Base-by-base conservation (phyloP, 2,888 invertebrate genomes). In the Mesoligia furuncula region DNA sequence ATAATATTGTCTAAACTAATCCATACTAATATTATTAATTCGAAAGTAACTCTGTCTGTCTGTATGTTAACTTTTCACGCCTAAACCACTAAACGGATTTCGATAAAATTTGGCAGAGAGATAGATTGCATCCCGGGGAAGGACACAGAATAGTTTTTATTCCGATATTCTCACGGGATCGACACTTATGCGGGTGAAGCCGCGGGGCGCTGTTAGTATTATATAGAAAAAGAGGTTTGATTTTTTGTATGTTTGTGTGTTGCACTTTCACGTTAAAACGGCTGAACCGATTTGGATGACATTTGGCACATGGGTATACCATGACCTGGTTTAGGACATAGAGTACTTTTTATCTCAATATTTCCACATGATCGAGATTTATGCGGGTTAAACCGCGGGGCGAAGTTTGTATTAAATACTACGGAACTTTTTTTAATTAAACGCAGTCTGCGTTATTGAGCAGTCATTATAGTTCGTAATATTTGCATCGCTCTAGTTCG, bases 401-500 rank as follows among this genome's bases (percentile, higher is more conserved):
- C 59, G 59, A 17, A 59, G 27, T 7, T 17, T 1, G 27, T 13
- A 57, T 66, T 24, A 13, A 79, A 36, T 68, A 36, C 71, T 88
- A 81, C 89, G 78, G 87, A 87, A 85, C 79, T 70, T 70, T n/a
- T 48, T 36, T 54, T 4, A 20, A 68, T 70, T 45, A 48, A 64
- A 48, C 27, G 20, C 24, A 65, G 51, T 39, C 31, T 68, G 39
- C 67, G 76, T 64, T 85, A 87, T 85, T 88, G 80, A 87, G 80
- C 54, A 85, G 71, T 75, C 75, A 85, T 85, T 78, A 65, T 69
- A 54, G 77, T 77, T 73, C 15, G 82, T 79, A 86, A 82, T 81
- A 83, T 83, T 88, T 81, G 83, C 66, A 89, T 78, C 89, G 89
- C 84, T 88, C 89, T 87, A 87, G 80, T 89, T 86, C 64, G 54